phyloP scores from a whole-genome alignment of 2,888 invertebrate species.

The Marronus borbonicus region DNA sequence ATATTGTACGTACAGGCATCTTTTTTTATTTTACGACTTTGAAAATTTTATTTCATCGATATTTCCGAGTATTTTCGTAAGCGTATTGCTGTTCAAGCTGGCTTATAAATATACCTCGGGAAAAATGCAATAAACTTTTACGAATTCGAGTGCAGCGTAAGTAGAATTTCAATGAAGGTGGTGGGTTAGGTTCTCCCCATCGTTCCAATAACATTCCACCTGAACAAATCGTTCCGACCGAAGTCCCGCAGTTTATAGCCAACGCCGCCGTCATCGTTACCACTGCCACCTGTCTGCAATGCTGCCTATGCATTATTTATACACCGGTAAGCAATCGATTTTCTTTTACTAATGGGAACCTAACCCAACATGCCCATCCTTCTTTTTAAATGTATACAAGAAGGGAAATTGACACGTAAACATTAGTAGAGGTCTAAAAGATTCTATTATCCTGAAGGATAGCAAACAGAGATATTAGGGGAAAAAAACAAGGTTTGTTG shows the following conservation, averaged over 20 bases:
- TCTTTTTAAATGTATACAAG: constrained; percentile 23
- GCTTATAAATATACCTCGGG: background rate
- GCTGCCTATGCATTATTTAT: constrained; percentile 41
- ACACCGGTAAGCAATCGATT: constrained; percentile 40
- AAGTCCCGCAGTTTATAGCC: constrained; percentile 21
- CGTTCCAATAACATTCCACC: constrained; percentile 32
- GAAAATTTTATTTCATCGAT: background rate
- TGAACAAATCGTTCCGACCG: constrained; percentile 36
- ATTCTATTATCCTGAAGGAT: no score
- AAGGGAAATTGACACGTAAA: constrained; percentile 23
- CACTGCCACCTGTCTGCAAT: constrained; percentile 37
- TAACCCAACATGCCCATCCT: constrained; percentile 9
- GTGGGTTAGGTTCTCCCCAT: background rate
- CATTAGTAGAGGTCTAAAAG: background rate
- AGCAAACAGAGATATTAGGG: no score
- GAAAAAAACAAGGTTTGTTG: no score
- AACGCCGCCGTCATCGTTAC: constrained; percentile 1
- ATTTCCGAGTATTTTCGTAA: background rate
- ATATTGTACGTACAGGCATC: background rate
- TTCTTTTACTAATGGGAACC: constrained; percentile 34
- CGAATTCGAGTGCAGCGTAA: constrained; percentile 4
- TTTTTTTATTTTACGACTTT: background rate
- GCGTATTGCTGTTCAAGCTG: background rate
- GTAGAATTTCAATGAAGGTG: constrained; percentile 11
- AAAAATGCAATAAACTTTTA: constrained; percentile 26